Conservation (phyloP, 2,888 invertebrate genomes). For the Drosophila ezoana region DNA sequence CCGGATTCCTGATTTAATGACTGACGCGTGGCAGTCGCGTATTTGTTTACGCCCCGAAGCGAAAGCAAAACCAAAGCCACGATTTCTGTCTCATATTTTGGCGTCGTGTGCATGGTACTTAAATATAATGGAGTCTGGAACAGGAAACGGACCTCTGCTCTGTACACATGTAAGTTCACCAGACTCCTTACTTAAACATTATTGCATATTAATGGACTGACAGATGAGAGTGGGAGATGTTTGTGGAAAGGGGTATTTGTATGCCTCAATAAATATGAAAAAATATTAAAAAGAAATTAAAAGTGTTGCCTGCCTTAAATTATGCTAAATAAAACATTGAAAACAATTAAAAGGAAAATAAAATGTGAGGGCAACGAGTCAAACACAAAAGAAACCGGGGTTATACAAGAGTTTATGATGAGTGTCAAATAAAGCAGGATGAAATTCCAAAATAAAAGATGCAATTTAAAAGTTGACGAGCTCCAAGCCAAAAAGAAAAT, state of each 20-base stretch:
- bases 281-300: conserved; percentile 48
- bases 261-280: conserved; percentile 69
- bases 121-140: conserved; percentile 35
- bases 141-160: conserved; percentile 29
- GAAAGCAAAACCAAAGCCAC: conserved; percentile 27
- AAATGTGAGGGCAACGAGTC: neutral
- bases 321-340: conserved; percentile 38
- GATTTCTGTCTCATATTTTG: conserved; percentile 44
- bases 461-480: neutral
- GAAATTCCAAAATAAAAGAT: neutral
- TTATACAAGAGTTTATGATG: conserved; percentile 1
- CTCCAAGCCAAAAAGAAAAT: no score
- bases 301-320: conserved; percentile 36
- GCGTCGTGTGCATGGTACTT: conserved; percentile 28
- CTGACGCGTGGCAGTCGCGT: conserved; percentile 67
- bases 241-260: conserved; percentile 10
- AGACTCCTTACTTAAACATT: conserved; percentile 46
- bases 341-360: conserved; percentile 34
- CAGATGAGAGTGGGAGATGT: conserved; percentile 9
- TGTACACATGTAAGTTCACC: conserved; percentile 22
- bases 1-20: conserved; percentile 61
- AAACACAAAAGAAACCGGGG: neutral
- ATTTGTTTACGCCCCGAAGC: conserved; percentile 64
- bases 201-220: conserved; percentile 69
- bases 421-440: neutral